phyloP scores from a whole-genome alignment of 2,888 invertebrate species.

The Isotomurus palustris region DNA sequence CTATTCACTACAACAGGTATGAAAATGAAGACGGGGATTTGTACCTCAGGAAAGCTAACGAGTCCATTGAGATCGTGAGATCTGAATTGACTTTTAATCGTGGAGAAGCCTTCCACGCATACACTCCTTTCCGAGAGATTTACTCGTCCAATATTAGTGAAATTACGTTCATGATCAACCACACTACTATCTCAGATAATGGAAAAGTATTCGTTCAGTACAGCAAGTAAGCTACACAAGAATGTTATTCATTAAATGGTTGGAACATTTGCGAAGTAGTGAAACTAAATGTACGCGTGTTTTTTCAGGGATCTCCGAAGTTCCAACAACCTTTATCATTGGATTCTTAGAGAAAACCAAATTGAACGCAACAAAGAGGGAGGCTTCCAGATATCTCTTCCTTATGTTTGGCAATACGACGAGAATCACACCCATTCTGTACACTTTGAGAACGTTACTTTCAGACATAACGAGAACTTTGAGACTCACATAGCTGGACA shows the following conservation, averaged over 20 bases:
- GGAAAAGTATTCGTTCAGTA: constrained; percentile 81
- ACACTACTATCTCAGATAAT: constrained; percentile 78
- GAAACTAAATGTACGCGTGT: background rate
- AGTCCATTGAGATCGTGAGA: constrained; percentile 71
- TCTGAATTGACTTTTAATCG: constrained; percentile 76
- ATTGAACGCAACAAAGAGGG: constrained; percentile 79
- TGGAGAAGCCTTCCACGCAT: constrained; percentile 73
- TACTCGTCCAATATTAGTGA: constrained; percentile 82
- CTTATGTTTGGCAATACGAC: constrained; percentile 92
- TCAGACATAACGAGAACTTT: constrained; percentile 80
- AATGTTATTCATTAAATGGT: background rate
- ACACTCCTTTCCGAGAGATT: constrained; percentile 81
- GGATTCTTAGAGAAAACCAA: constrained; percentile 78
- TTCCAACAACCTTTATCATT: constrained; percentile 96
- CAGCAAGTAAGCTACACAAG: constrained; percentile 54
- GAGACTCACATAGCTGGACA: constrained; percentile 84
- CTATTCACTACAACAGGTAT: constrained; percentile 82
- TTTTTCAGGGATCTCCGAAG: constrained; percentile 76
- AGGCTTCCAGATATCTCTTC: constrained; percentile 82
- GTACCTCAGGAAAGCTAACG: constrained; percentile 80
- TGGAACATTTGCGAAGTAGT: background rate
- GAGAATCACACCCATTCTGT: constrained; percentile 91
- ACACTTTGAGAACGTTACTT: constrained; percentile 78
- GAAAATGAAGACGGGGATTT: constrained; percentile 79
- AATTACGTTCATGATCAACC: constrained; percentile 82